These are phyloP conservation scores for Lordiphosa mommai DNA, from an alignment of 1,140 invertebrate species.

Conservation along the genomic window DNA sequence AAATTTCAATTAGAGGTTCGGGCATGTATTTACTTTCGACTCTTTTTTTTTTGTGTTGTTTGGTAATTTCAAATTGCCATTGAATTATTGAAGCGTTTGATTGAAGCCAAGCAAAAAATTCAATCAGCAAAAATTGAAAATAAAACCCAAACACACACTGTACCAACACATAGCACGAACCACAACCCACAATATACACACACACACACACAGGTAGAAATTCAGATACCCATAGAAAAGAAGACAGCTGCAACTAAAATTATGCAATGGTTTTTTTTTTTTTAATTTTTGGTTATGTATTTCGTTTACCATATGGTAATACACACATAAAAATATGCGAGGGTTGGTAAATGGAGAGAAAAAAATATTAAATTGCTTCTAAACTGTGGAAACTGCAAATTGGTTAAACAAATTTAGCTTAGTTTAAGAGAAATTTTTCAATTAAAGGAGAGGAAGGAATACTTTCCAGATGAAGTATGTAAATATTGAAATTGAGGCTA, in stretches of 20 bases:
- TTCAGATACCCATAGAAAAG: not conserved
- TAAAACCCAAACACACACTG: constrained; percentile 8
- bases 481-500: no score
- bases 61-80: constrained; percentile 16
- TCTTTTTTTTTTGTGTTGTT: constrained; percentile 4
- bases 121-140: constrained; percentile 51
- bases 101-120: constrained; percentile 57
- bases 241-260: constrained; percentile 21
- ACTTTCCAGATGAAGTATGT: no score
- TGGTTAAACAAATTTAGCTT: no score
- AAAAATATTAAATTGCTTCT: not conserved
- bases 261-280: constrained; percentile 35
- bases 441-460: no score
- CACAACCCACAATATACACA: constrained; percentile 4
- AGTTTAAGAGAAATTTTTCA: no score
- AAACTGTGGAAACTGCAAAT: no score
- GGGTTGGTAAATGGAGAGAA: no score
- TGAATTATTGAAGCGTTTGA: constrained; percentile 69
- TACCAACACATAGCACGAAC: constrained; percentile 1
- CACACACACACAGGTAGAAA: not conserved
- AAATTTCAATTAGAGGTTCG: constrained; percentile 63
- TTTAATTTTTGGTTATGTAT: not conserved
- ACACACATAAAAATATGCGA: no score
- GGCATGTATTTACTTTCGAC: constrained; percentile 2
- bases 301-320: not conserved